These are phyloP conservation scores for Drosophila barbarae DNA, from an alignment of 2,888 invertebrate genomes.

Conservation along the genomic window DNA sequence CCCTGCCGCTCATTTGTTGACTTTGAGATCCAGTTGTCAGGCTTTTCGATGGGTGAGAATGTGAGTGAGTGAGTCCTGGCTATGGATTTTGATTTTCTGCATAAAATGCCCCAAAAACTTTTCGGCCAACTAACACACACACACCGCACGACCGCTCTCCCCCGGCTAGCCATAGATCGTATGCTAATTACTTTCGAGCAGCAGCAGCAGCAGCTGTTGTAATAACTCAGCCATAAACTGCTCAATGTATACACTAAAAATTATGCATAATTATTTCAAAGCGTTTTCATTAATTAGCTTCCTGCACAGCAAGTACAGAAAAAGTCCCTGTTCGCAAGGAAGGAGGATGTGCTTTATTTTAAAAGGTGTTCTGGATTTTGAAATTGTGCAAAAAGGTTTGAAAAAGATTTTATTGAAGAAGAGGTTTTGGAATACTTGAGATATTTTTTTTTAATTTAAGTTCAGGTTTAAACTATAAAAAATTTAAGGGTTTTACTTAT, in stretches of 20 bases:
- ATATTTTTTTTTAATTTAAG: no score
- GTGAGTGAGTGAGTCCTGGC: conserved; percentile 14
- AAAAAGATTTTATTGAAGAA: not conserved
- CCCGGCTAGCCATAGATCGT: conserved; percentile 33
- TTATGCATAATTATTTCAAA: conserved; percentile 78
- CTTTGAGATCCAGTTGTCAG: conserved; percentile 69
- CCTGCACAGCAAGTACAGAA: conserved; percentile 20
- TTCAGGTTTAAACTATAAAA: no score
- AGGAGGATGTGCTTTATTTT: not conserved
- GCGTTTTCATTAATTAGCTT: conserved; percentile 76
- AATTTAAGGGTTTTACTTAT: no score
- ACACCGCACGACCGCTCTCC: not conserved
- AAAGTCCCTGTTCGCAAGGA: not conserved
- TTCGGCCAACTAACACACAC: conserved; percentile 7
- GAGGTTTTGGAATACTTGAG: not conserved
- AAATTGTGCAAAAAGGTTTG: not conserved
- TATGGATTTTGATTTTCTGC: conserved; percentile 36
- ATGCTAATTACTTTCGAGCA: conserved; percentile 69
- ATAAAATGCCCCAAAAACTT: conserved; percentile 48
- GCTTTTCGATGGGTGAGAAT: conserved; percentile 23
- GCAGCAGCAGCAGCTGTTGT: conserved; percentile 64
- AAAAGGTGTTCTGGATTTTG: not conserved
- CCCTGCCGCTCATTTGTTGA: conserved; percentile 62
- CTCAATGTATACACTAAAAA: conserved; percentile 76
- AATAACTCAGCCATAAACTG: conserved; percentile 74